Percentiles rank a stretch among this genome's conserved stretches.
Conservation (phyloP, 2,797 vertebrate genomes). For the Fratercula arctica region DNA sequence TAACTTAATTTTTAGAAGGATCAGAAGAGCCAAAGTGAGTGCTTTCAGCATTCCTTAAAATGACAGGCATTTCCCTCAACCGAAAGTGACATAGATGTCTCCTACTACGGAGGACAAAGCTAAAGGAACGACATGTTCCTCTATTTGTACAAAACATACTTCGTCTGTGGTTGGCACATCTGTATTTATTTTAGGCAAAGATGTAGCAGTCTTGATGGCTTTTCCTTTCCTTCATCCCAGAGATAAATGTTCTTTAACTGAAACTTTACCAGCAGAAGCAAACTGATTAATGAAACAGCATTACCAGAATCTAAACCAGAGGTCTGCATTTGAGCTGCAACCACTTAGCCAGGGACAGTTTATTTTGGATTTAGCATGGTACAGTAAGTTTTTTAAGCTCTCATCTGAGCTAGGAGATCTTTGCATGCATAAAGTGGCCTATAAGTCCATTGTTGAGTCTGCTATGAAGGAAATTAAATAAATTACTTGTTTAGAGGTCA, state of each 20-base stretch:
- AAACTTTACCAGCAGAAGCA: not conserved
- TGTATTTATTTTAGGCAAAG: conserved; percentile 42
- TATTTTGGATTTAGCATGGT: conserved; percentile 26
- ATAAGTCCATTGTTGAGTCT: not conserved
- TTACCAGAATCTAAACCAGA: conserved; percentile 14
- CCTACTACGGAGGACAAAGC: not conserved
- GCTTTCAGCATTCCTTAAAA: conserved; percentile 1
- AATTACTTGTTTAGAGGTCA: not conserved
- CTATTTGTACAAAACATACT: not conserved
- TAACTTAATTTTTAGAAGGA: not conserved
- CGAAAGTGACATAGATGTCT: not conserved
- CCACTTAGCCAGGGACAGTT: not conserved
- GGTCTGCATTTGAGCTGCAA: not conserved
- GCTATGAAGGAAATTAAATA: conserved; percentile 2
- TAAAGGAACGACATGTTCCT: not conserved
- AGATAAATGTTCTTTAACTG: conserved; percentile 18
- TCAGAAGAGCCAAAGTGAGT: not conserved
- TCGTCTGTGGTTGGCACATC: not conserved
- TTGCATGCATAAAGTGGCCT: not conserved
- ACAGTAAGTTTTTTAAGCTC: not conserved
- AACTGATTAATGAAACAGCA: not conserved
- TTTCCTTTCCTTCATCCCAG: not conserved
- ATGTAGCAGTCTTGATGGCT: not conserved
- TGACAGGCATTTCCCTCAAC: not conserved
- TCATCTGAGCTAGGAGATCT: not conserved